Base-by-base conservation (phyloP, 2,113 vertebrate species). In the Axis porcinus region DNA sequence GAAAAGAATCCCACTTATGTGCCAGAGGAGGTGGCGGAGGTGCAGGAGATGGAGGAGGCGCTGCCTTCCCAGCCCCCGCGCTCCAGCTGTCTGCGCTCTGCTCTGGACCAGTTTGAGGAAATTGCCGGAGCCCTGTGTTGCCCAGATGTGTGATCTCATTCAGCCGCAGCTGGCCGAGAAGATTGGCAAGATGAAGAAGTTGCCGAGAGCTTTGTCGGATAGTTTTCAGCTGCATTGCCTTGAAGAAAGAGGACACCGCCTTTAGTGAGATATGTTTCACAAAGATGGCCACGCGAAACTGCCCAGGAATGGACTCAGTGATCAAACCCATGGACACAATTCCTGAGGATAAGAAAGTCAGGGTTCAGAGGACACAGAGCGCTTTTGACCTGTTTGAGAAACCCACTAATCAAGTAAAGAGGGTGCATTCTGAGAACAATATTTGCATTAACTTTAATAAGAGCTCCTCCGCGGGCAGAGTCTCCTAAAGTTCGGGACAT, bases 391-490 rank as follows among this genome's bases (percentile, higher is more conserved):
- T 99, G 0, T 99, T 99, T 93, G 99, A 99, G 98, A 99, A 99
- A 91, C 99, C 99, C 40, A 4, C 99, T 94, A 99, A 99, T 97
- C 99, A 99, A 99, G 99, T 99, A 89, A 99, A 99, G 99, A 99
- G 99, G 86, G 99, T 99, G 62, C 99, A 99, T 98, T 99, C 99
- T 0, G 99, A 99, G 99, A 99, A 99, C 99, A 99, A 99, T 98
- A 99, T 99, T 96, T 99, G 99, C 98, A 99, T 99, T 99, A 99
- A 99, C 97, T 99, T 99, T 98, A 99, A 99, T 98, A 99, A 99
- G 98, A 98, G 98, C 97, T 99, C 99, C 13, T 99, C 99, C 36
- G 70, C 98, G 28, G 99, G 99, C 97, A 99, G 99, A 99, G 97
- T 99, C 99, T 0, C 99, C 99, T 45, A 99, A 99, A 99, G 99